Evolutionary conservation across 2,888 invertebrate genomes (phyloP), one percentile per base, ranked within the genome.

Genomic region (Caenorhabditis angaria): DNA sequence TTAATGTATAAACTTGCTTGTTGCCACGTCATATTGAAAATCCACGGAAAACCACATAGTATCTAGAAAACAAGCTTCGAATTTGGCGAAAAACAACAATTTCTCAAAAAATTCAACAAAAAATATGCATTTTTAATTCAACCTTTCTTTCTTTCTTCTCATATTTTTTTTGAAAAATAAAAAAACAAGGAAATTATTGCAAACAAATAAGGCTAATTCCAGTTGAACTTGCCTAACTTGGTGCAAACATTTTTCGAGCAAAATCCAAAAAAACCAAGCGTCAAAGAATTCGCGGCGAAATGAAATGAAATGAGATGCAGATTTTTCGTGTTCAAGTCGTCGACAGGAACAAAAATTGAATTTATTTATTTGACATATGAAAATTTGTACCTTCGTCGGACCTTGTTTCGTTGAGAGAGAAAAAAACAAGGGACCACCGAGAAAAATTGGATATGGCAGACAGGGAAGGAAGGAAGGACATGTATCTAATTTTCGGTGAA

Each of bases 291-390:
- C 14, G 32, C 32, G 41, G 41, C 18, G 41, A 41, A 41, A 12
- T 41, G 41, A 18, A 14, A 6, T 2, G 18, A 18, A 41, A 41
- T 41, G 41, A 41, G 41, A 41, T 41, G 41, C 41, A 41, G 41
- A 41, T 41, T 41, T 41, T 41, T 41, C 10, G 41, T 2, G 41
- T 18, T 12, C 41, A 18, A 14, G 41, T 18, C 18, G 41, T 41
- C 14, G 10, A 18, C 41, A 41, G n/a, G n/a, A n/a, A n/a, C n/a
- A 41, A 41, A 41, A 41, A 41, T 41, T 41, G 41, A 41, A 41
- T 41, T 41, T 41, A 41, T n/a, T n/a, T n/a, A n/a, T n/a, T n/a
- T n/a, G n/a, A n/a, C n/a, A 41, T 41, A 41, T 41, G 41, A 41
- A 41, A 41, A 41, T 41, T 6, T 41, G 41, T 41, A 41, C 41